Evolutionary conservation across 2,113 vertebrate genomes (phyloP).

Genomic region (Podarcis raffonei): DNA sequence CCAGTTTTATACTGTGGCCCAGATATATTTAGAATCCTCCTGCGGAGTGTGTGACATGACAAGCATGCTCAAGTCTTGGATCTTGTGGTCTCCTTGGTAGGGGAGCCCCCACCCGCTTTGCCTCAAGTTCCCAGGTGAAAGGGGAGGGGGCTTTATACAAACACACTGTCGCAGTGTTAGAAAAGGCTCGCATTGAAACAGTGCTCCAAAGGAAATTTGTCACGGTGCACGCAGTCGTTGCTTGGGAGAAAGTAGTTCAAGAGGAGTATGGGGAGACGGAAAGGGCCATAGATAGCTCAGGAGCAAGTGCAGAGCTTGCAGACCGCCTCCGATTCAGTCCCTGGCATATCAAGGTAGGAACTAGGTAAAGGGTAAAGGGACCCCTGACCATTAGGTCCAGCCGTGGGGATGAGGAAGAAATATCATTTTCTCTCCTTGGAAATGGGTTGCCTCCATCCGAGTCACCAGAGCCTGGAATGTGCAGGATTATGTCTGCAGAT

Average conservation of each 20-base stretch:
- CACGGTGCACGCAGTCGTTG: neutral
- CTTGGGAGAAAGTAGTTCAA: neutral
- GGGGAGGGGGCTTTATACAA: neutral
- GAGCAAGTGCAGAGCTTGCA: too few species aligned
- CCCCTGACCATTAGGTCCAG: too few species aligned
- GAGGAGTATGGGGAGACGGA: too few species aligned
- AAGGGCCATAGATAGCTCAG: neutral
- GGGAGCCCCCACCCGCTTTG: neutral
- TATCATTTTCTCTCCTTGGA: too few species aligned
- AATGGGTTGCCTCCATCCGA: too few species aligned
- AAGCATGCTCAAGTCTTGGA: neutral
- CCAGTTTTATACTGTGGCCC: constrained; percentile 28
- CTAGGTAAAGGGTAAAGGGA: too few species aligned
- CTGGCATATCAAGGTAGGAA: neutral
- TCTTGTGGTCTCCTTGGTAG: neutral
- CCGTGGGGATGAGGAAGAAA: too few species aligned
- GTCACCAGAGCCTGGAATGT: too few species aligned
- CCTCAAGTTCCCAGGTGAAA: neutral
- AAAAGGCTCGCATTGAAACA: too few species aligned
- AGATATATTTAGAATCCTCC: constrained; percentile 40
- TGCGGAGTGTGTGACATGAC: neutral
- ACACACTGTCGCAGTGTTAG: neutral
- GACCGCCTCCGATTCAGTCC: neutral
- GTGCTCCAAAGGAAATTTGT: neutral
- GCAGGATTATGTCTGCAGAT: too few species aligned